Percentiles rank a stretch among this genome's conserved stretches.
These are phyloP conservation scores for Eupithecia insigniata DNA, from an alignment of 2,888 invertebrate species.

Conservation along the genomic window DNA sequence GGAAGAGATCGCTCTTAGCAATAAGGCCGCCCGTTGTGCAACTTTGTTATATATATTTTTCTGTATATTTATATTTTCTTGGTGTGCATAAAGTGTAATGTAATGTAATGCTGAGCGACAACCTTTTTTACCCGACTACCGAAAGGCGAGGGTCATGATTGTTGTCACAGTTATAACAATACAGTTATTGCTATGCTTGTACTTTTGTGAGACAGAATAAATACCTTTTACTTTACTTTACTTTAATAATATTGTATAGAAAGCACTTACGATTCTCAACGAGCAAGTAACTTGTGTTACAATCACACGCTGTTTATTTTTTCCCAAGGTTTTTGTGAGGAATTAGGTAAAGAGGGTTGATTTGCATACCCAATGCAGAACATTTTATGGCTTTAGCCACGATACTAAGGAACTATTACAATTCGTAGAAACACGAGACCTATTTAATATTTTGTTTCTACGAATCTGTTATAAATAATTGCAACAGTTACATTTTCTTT, in stretches of 20 bases:
- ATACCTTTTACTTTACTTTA: no score
- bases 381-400: constrained; percentile 56
- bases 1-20: no score
- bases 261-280: not conserved
- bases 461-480: not conserved
- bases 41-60: no score
- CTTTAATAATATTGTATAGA: not conserved
- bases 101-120: no score
- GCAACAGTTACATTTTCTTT: not conserved
- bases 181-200: no score
- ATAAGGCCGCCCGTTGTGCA: no score
- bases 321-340: constrained; percentile 67
- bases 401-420: constrained; percentile 41
- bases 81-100: no score
- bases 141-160: no score
- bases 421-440: not conserved
- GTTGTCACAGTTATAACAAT: no score
- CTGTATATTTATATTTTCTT: no score
- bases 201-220: no score
- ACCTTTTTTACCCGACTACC: no score
- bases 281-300: not conserved
- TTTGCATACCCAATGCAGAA: constrained; percentile 66
- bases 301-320: constrained; percentile 51
- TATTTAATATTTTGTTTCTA: not conserved
- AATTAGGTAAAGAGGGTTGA: constrained; percentile 60